Evolutionary conservation across 2,113 vertebrate genomes (phyloP), one percentile per base, ranked within the genome.

Genomic region (Entelurus aequoreus): DNA sequence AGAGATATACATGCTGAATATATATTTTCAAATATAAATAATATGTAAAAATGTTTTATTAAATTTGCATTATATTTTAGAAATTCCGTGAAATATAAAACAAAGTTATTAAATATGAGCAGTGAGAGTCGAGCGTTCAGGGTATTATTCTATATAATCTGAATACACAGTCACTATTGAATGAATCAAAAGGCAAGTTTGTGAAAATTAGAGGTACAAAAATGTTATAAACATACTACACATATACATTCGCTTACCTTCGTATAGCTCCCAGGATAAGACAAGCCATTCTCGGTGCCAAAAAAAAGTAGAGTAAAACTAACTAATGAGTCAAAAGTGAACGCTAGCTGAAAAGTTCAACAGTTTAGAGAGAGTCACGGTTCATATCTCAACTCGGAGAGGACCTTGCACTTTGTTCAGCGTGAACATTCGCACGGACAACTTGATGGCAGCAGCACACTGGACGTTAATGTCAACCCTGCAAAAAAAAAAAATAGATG

Each of bases 351-450:
- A 16, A 6, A 54, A 36, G 9, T 28, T 28, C 56, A 2, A 47
- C 5, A 59, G 60, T 16, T 9, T 69, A 78, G 35, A 75, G 72
- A 46, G 53, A 69, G 8, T 60, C 65, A 53, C 57, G 6, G 72
- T 66, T 88, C 81, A 76, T 80, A 76, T 84, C 81, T 69, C 66
- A 40, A 14, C 72, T 46, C 35, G 12, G 65, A 69, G 62, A 51
- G 76, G 86, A 86, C 88, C 80, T 90, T 89, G 90, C 68, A 87
- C 90, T 89, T 87, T 85, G 84, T 54, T 72, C 79, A 57, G 71
- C 75, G 76, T 70, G 83, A 63, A 70, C 81, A 51, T 77, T 62
- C 65, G 65, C 68, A 62, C 12, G 36, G 59, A 54, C 58, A 51
- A 54, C 16, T 51, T 38, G 68, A 57, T 47, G 63, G 37, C 53